Percentiles rank a stretch among this genome's conserved stretches.
Conservation (phyloP, 2,888 invertebrate genomes). For the Cryptus armator region DNA sequence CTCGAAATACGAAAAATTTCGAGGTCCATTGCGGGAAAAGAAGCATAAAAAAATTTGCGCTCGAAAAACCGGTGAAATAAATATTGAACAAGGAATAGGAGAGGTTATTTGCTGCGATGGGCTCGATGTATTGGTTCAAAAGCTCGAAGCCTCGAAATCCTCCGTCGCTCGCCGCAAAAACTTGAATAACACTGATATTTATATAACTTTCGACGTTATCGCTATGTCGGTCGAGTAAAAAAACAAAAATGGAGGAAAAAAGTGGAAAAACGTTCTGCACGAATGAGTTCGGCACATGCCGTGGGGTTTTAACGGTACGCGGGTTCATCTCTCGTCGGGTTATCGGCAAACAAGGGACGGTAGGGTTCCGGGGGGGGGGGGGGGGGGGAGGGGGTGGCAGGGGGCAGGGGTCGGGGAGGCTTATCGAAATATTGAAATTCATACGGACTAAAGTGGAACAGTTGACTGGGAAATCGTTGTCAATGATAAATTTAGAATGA, state of each 20-base stretch:
- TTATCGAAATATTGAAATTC: conserved; percentile 16
- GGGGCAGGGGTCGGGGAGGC: too few relatives aligned
- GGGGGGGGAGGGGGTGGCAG: too few relatives aligned
- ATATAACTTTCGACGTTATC: conserved; percentile 44
- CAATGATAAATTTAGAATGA: neutral
- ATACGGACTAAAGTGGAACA: neutral
- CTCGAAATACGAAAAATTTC: neutral
- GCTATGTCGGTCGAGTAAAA: neutral
- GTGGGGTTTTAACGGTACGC: neutral
- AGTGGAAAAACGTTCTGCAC: conserved; percentile 2
- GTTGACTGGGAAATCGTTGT: neutral
- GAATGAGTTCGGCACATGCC: neutral
- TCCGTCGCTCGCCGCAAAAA: conserved; percentile 2
- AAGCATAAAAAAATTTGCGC: conserved; percentile 9
- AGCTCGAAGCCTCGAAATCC: conserved; percentile 21
- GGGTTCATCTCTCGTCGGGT: neutral
- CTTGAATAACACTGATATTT: conserved; percentile 33
- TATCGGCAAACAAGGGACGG: conserved; percentile 9
- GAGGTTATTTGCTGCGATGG: conserved; percentile 3
- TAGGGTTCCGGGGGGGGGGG: neutral
- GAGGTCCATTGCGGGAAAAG: neutral
- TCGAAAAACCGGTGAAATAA: conserved; percentile 28
- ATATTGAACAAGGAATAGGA: conserved; percentile 24
- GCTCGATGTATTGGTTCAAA: conserved; percentile 5
- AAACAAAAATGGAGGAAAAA: neutral